Evolutionary conservation across 2,113 vertebrate genomes (phyloP).

Genomic region (Embiotoca jacksoni): DNA sequence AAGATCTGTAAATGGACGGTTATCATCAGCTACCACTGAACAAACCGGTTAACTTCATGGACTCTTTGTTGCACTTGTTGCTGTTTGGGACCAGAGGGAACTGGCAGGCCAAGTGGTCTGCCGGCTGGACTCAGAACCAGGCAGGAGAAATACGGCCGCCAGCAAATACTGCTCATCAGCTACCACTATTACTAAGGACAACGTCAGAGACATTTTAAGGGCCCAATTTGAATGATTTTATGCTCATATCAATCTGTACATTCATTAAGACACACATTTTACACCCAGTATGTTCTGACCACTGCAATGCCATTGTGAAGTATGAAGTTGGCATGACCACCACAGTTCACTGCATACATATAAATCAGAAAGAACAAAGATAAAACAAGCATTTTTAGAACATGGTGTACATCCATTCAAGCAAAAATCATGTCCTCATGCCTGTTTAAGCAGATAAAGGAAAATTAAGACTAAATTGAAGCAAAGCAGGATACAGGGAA

Average conservation of each 20-base stretch:
- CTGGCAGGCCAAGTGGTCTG: background rate
- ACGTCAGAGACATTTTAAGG: slow-evolving; percentile 4
- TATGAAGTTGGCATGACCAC: slow-evolving; percentile 9
- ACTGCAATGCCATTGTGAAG: background rate
- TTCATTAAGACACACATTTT: background rate
- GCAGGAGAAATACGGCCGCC: background rate
- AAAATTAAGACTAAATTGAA: slow-evolving; percentile 39
- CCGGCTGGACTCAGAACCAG: background rate
- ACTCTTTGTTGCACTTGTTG: no score
- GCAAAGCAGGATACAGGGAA: slow-evolving; percentile 9
- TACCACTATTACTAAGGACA: slow-evolving; percentile 2
- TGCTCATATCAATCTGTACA: background rate
- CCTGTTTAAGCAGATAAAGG: slow-evolving; percentile 23
- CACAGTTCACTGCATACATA: slow-evolving; percentile 17
- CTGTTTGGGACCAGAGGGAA: background rate
- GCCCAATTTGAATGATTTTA: background rate
- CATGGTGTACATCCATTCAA: background rate
- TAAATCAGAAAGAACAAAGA: slow-evolving; percentile 20
- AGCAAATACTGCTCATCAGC: background rate
- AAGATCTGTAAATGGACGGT: no score
- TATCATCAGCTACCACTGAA: no score
- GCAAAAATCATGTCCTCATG: background rate
- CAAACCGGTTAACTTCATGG: background rate
- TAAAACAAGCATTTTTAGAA: background rate
- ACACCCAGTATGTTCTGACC: background rate